These are phyloP conservation scores for Pseudomyrmex dendroicus DNA, from an alignment of 1,140 invertebrate genomes.

Conservation along the genomic window DNA sequence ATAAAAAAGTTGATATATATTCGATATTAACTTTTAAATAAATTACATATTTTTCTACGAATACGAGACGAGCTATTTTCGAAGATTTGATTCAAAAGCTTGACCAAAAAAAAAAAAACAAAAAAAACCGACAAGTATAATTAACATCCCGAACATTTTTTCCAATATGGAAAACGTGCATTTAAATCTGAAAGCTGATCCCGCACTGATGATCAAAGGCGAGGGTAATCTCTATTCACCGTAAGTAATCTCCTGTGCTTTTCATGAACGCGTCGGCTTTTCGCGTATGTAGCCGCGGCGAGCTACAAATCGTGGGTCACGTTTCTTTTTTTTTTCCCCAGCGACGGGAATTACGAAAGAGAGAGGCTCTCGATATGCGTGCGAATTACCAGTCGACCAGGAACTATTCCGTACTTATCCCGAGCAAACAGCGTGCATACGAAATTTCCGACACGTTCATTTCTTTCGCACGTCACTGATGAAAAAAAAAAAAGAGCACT, in stretches of 20 bases:
- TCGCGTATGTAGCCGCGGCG: not conserved
- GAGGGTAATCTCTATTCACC: slow-evolving; percentile 27
- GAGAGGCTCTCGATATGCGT: slow-evolving; percentile 25
- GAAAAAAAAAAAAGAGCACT: slow-evolving; percentile 56
- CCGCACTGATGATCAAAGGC: not conserved
- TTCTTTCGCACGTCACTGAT: slow-evolving; percentile 1
- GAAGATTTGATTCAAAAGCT: not conserved
- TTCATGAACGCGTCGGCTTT: not conserved
- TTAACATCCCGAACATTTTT: not conserved
- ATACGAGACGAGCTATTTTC: too few relatives aligned
- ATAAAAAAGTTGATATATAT: too few relatives aligned
- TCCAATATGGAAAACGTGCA: not conserved
- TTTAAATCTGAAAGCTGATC: not conserved
- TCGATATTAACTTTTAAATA: too few relatives aligned
- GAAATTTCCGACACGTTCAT: not conserved
- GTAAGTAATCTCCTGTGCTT: not conserved
- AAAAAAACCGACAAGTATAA: not conserved
- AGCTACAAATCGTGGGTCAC: slow-evolving; percentile 56
- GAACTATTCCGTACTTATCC: too few relatives aligned
- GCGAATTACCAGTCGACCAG: slow-evolving; percentile 27
- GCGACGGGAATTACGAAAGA: slow-evolving; percentile 24
- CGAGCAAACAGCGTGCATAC: too few relatives aligned
- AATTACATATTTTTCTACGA: too few relatives aligned
- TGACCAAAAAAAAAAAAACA: not conserved
- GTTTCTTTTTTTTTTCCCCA: slow-evolving; percentile 6